Conservation (phyloP, 2,888 invertebrate genomes). For the Lomographa bimaculata region DNA sequence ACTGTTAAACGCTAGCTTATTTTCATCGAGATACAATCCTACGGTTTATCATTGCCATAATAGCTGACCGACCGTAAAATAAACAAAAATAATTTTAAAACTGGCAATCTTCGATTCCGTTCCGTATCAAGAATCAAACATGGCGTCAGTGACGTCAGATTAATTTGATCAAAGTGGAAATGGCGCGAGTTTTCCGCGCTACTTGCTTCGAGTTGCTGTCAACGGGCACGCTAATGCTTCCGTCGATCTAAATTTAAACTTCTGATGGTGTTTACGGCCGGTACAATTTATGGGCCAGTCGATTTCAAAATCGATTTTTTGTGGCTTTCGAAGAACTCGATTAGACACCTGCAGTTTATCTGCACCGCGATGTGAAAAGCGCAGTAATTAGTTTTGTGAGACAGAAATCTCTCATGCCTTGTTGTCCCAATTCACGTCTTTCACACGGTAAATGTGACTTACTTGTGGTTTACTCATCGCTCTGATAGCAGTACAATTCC, state of each 20-base stretch:
- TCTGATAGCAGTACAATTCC: constrained; percentile 28
- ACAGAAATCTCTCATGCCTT: constrained; percentile 6
- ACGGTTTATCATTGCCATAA: no score
- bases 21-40: no score
- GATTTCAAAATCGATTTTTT: constrained; percentile 45
- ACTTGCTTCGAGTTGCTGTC: constrained; percentile 74
- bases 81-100: no score
- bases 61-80: no score
- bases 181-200: constrained; percentile 67
- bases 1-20: no score
- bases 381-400: background rate
- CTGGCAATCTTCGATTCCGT: constrained; percentile 40
- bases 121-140: constrained; percentile 46
- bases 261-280: constrained; percentile 69
- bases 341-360: constrained; percentile 19
- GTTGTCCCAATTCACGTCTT: constrained; percentile 14
- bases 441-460: constrained; percentile 46
- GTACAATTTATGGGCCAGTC: constrained; percentile 57
- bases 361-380: constrained; percentile 17
- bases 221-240: constrained; percentile 77
- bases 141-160: constrained; percentile 62
- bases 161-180: constrained; percentile 79
- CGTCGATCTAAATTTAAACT: constrained; percentile 77
- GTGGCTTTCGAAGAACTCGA: constrained; percentile 18
- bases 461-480: constrained; percentile 39